Evolutionary conservation across 2,888 invertebrate genomes (phyloP).

Genomic region (Seira ritae): DNA sequence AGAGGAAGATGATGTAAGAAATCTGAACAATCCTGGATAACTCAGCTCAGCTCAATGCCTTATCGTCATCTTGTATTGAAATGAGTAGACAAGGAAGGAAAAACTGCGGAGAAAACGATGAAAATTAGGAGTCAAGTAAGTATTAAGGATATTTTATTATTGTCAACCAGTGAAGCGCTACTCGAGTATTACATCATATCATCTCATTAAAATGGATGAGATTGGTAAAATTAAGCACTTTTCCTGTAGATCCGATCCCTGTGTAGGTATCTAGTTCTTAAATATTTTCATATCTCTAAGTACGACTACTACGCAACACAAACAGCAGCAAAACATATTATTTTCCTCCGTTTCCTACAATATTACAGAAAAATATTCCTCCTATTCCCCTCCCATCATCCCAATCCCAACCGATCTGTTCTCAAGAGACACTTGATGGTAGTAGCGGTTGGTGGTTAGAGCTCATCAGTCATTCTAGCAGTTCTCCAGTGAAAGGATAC

Average conservation of each 20-base stretch:
- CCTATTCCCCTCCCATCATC: no score
- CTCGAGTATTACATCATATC: slow-evolving; percentile 42
- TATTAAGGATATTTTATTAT: slow-evolving; percentile 35
- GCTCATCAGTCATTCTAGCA: background rate
- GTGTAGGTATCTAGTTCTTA: no score
- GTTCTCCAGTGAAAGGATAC: background rate
- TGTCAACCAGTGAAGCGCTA: slow-evolving; percentile 44
- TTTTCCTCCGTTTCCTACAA: slow-evolving; percentile 18
- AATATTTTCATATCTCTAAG: background rate
- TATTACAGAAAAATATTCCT: no score
- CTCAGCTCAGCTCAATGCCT: no score
- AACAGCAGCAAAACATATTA: no score
- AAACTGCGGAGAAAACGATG: slow-evolving; percentile 8
- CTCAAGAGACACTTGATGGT: background rate
- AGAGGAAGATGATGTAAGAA: no score
- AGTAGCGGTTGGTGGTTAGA: background rate
- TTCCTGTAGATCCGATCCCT: background rate
- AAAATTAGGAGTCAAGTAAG: slow-evolving; percentile 24
- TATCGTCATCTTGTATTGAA: background rate
- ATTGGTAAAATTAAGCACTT: slow-evolving; percentile 50
- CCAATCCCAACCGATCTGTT: no score
- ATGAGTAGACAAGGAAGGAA: background rate
- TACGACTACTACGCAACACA: no score
- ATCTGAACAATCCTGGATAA: no score
- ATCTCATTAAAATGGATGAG: slow-evolving; percentile 67